phyloP scores from a whole-genome alignment of 2,888 invertebrate genomes.

The Synanthedon myopaeformis region DNA sequence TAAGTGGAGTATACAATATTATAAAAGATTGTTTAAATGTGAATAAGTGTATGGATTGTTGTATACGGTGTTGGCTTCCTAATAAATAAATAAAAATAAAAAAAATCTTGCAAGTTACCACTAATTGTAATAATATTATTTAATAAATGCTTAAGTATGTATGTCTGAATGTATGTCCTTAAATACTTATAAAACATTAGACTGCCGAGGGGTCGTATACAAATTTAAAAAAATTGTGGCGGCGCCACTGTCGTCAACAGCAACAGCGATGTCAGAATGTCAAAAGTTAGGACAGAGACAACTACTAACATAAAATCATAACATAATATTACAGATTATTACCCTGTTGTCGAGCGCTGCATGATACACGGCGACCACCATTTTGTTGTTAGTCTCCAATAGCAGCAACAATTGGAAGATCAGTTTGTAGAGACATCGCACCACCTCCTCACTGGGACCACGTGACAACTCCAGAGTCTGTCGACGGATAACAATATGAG shows the following conservation, averaged over 20 bases:
- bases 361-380: slow-evolving; percentile 74
- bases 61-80: no score
- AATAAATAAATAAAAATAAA: no score
- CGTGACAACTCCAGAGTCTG: slow-evolving; percentile 87
- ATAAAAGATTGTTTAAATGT: no score
- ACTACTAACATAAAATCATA: not conserved
- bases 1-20: no score
- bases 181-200: no score
- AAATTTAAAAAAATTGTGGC: no score
- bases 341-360: slow-evolving; percentile 60
- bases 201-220: no score
- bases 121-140: no score
- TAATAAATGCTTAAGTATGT: no score
- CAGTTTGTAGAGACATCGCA: slow-evolving; percentile 89
- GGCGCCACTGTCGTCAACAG: not conserved
- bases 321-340: slow-evolving; percentile 7
- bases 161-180: no score
- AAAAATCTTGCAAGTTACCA: no score
- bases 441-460: slow-evolving; percentile 86
- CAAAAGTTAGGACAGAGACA: not conserved
- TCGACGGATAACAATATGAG: slow-evolving; percentile 8
- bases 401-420: slow-evolving; percentile 89
- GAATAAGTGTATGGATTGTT: no score
- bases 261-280: not conserved
- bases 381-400: slow-evolving; percentile 89